Evolutionary conservation across 2,888 invertebrate species (phyloP).

Genomic region (Nasonovia ribisnigri): DNA sequence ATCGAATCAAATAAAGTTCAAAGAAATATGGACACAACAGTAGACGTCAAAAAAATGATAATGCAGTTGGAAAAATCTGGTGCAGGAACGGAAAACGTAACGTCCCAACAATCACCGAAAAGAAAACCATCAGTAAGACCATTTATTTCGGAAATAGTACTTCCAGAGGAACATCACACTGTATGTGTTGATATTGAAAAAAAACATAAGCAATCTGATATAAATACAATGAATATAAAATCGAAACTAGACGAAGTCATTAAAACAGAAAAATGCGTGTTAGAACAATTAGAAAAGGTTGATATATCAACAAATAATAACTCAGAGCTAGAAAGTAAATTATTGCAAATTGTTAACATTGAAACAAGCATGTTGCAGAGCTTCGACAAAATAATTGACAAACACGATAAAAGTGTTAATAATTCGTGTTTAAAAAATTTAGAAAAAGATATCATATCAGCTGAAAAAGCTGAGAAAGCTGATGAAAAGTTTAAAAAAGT

Average conservation of each 20-base stretch:
- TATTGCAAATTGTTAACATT: constrained; percentile 66
- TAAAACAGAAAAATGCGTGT: constrained; percentile 49
- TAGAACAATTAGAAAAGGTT: constrained; percentile 56
- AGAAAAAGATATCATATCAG: constrained; percentile 24
- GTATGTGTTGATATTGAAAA: not conserved
- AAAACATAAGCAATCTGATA: not conserved
- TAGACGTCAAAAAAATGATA: constrained; percentile 46
- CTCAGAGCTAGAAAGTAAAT: constrained; percentile 56
- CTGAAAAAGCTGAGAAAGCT: not conserved
- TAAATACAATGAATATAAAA: constrained; percentile 29
- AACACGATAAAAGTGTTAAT: not conserved
- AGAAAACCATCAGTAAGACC: not conserved
- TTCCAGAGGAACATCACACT: not conserved
- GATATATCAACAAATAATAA: not conserved
- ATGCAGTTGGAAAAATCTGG: constrained; percentile 49
- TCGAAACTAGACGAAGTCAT: constrained; percentile 57
- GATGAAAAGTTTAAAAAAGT: not conserved
- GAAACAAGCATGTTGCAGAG: constrained; percentile 65
- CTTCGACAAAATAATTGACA: constrained; percentile 65
- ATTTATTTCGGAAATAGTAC: not conserved
- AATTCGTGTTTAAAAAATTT: not conserved
- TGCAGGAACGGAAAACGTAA: not conserved
- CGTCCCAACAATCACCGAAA: not conserved
- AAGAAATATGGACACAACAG: not conserved
- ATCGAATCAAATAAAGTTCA: constrained; percentile 46